A percentile compares a stretch with the other conserved stretches of the same genome.
Evolutionary conservation across 2,113 vertebrate species (phyloP).

Genomic region (Silurus meridionalis): DNA sequence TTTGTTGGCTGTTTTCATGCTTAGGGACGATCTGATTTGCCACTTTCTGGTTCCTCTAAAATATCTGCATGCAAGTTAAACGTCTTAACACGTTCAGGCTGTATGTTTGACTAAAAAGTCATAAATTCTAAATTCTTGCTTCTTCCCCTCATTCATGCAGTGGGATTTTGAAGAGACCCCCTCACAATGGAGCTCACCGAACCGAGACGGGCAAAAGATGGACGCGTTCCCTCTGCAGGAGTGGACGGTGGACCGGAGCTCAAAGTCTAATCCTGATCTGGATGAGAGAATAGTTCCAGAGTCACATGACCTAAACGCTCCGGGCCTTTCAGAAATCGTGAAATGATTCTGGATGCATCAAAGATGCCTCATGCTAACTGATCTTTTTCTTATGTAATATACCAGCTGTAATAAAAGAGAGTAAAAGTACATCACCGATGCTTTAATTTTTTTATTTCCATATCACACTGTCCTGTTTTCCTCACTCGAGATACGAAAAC

Average conservation of each 20-base stretch:
- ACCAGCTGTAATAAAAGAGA: slow-evolving; percentile 6
- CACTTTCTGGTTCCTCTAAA: background rate
- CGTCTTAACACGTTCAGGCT: background rate
- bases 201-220: slow-evolving; percentile 35
- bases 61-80: background rate
- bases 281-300: slow-evolving; percentile 41
- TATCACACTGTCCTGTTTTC: background rate
- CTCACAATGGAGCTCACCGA: slow-evolving; percentile 58
- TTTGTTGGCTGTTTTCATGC: slow-evolving; percentile 55
- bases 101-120: background rate
- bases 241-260: slow-evolving; percentile 50
- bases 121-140: too few species aligned
- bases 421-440: background rate
- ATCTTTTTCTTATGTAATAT: background rate
- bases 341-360: slow-evolving; percentile 31
- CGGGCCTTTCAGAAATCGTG: slow-evolving; percentile 7
- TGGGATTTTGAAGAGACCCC: slow-evolving; percentile 74
- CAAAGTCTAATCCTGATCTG: slow-evolving; percentile 44
- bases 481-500: too few species aligned
- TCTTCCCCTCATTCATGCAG: slow-evolving; percentile 58
- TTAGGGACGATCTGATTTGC: slow-evolving; percentile 1
- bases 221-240: slow-evolving; percentile 57
- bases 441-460: background rate
- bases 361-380: background rate
- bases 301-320: background rate